Base-by-base conservation (phyloP, 1,140 invertebrate genomes). In the Caerostris darwini region DNA sequence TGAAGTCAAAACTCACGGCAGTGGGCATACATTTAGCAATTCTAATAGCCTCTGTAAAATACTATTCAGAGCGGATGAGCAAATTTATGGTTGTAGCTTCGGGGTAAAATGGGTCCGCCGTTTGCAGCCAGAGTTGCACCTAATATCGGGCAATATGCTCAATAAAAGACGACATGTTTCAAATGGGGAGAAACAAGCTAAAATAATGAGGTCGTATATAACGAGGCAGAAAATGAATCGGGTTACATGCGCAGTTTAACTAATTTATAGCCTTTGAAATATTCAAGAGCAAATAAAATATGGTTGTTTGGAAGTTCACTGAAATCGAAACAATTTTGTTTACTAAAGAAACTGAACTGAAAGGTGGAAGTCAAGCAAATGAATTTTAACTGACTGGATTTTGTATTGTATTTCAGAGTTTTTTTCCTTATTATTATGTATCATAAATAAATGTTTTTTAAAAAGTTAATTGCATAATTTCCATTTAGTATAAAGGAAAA, bases 141-240 rank as follows among this genome's bases (percentile, higher is more conserved):
- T 57, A 90, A 71, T 34, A 34, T 90, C 88, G 88, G 69, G 57
- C 88, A 90, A 77, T 58, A 90, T 90, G 88, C 57, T 90, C 88
- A 90, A 90, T 90, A 90, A 69, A 86, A 59, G 59, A 50, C 59
- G 85, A 61, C 56, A 57, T 77, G 34, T 90, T 77, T 53, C 57
- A 50, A 90, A 77, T 59, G n/a, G 88, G 34, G 50, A 56, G 88
- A 58, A 90, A 71, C 59, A 64, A 57, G 19, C 50, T 59, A 77
- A 56, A 90, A 90, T 90, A 90, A 90, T 77, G 88, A 90, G 88
- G 88, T 19, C 88, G 57, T 90, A 77, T 77, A 90, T 90, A 54
- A 90, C 50, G 57, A 58, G 67, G 54, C 12, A 57, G 88, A 58
- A 77, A 90, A 69, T 19, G 69, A 90, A 90, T 87, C 34, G 88